Conservation (phyloP, 2,797 vertebrate genomes). For the Helostoma temminkii region DNA sequence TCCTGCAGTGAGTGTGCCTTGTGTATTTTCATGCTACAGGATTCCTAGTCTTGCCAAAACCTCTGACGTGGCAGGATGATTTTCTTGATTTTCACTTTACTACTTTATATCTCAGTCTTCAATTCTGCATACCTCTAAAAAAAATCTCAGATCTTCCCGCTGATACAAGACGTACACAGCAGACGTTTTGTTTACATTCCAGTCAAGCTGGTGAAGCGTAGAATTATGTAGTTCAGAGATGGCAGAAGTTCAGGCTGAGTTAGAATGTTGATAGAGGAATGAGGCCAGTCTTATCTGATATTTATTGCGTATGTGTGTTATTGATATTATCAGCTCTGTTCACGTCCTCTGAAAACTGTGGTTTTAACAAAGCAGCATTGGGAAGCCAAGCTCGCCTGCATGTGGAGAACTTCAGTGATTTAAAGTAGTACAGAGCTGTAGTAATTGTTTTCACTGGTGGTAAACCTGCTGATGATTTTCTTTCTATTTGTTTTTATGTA, state of each 20-base stretch:
- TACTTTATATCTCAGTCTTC: not conserved
- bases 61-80: not conserved
- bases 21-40: constrained; percentile 40
- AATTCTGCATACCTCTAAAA: not conserved
- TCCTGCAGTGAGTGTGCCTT: not conserved
- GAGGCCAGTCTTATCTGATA: constrained; percentile 19
- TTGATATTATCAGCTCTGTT: not conserved
- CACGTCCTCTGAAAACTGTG: constrained; percentile 8
- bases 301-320: not conserved
- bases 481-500: too few species aligned
- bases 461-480: not conserved
- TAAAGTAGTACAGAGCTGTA: not conserved
- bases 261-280: not conserved
- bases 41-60: constrained; percentile 27
- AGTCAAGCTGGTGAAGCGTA: not conserved
- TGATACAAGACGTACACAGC: not conserved
- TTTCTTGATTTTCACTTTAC: constrained; percentile 12
- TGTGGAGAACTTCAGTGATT: not conserved
- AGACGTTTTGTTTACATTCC: constrained; percentile 54
- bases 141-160: not conserved
- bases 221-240: not conserved
- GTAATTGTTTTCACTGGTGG: too few species aligned
- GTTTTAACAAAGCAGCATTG: not conserved
- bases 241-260: not conserved
- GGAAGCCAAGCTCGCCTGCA: not conserved